phyloP scores from a whole-genome alignment of 2,888 invertebrate genomes.

The Synergus umbraculus region DNA sequence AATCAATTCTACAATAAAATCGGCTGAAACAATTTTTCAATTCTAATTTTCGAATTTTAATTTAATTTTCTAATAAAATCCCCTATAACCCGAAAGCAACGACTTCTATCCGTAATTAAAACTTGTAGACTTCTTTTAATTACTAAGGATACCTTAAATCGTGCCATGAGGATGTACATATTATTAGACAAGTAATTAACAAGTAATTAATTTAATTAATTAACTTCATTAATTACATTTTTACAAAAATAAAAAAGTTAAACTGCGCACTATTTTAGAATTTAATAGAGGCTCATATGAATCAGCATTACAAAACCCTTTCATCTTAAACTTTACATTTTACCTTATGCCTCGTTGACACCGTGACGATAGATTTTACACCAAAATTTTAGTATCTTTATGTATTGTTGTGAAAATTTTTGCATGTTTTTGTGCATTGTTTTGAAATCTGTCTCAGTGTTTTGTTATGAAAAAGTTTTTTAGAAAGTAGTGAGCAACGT shows the following conservation, averaged over 20 bases:
- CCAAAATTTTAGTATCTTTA: neutral
- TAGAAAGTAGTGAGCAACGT: neutral
- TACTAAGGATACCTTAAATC: slow-evolving; percentile 5
- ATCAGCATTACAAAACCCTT: slow-evolving; percentile 13
- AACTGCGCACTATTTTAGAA: slow-evolving; percentile 31
- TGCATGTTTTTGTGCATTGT: slow-evolving; percentile 34
- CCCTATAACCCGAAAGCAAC: slow-evolving; percentile 16
- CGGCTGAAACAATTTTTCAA: neutral
- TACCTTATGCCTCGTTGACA: slow-evolving; percentile 36
- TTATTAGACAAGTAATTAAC: slow-evolving; percentile 10
- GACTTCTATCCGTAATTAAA: neutral
- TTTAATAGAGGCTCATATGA: slow-evolving; percentile 25
- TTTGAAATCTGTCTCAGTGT: slow-evolving; percentile 18
- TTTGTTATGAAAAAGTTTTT: slow-evolving; percentile 29
- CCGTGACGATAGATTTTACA: slow-evolving; percentile 16
- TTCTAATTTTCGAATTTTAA: neutral
- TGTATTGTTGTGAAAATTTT: slow-evolving; percentile 16
- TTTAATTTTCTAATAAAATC: too few relatives aligned
- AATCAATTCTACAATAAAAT: neutral
- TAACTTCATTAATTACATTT: neutral
- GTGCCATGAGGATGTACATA: slow-evolving; percentile 39
- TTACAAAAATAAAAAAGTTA: neutral
- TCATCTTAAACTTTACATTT: slow-evolving; percentile 21
- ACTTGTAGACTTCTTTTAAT: slow-evolving; percentile 13
- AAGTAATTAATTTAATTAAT: neutral